Evolutionary conservation across 30 jellyfish, hydroid and myxozoan species (phyloP).

Genomic region (Pelagia noctiluca): DNA sequence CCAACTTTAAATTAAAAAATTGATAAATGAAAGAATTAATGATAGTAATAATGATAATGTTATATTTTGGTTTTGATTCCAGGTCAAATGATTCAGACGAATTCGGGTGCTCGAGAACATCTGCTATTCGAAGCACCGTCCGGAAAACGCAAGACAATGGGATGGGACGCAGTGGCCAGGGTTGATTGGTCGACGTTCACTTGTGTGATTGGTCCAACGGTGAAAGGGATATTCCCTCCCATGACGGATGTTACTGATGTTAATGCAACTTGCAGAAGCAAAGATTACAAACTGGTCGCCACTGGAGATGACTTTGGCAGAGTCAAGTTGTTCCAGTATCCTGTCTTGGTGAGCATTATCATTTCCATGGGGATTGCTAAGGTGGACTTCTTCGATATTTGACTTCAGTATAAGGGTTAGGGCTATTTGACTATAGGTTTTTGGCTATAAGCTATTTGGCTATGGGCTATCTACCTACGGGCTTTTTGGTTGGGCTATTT

Average conservation of each 20-base stretch:
- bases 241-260: conserved; percentile 97
- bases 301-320: conserved; percentile 98
- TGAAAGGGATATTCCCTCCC: conserved; percentile 92
- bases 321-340: conserved; percentile 86
- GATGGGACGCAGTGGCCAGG: conserved; percentile 82
- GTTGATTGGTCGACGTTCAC: conserved; percentile 91
- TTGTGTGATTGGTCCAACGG: conserved; percentile 97
- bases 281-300: conserved; percentile 84
- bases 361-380: not conserved
- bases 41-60: too few species aligned
- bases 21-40: too few species aligned
- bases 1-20: too few species aligned
- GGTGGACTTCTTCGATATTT: too few species aligned
- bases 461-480: too few species aligned
- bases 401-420: too few species aligned
- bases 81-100: conserved; percentile 93
- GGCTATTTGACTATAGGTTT: too few species aligned
- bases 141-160: conserved; percentile 92
- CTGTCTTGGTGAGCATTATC: conserved; percentile 81
- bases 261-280: conserved; percentile 84
- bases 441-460: too few species aligned
- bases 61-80: too few species aligned
- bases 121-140: conserved; percentile 92
- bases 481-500: too few species aligned
- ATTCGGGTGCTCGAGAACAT: conserved; percentile 97